phyloP scores from a whole-genome alignment of 2,888 invertebrate species.

The Hypena proboscidalis region DNA sequence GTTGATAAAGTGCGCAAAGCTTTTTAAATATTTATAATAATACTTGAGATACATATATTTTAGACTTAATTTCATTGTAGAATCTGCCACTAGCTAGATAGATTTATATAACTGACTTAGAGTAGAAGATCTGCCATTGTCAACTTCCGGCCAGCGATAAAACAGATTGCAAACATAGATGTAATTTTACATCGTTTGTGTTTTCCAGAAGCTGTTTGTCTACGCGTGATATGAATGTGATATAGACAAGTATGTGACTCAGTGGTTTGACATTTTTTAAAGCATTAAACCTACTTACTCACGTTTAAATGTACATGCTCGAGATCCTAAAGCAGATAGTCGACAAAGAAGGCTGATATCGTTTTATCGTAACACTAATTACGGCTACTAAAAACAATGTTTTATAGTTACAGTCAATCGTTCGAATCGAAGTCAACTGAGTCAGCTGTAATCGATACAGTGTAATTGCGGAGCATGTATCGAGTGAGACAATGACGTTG shows the following conservation, averaged over 20 bases:
- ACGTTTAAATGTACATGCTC: conserved; percentile 49
- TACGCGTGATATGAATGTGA: conserved; percentile 67
- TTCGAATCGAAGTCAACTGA: conserved; percentile 69
- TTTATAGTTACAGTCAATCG: conserved; percentile 77
- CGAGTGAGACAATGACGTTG: conserved; percentile 78
- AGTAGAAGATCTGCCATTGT: conserved; percentile 40
- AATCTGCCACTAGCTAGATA: conserved; percentile 32
- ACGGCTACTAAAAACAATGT: conserved; percentile 73
- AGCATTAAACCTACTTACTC: conserved; percentile 44
- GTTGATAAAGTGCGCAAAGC: too few species aligned
- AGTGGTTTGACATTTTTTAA: conserved; percentile 49
- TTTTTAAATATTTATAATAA: too few species aligned
- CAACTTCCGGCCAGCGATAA: conserved; percentile 66
- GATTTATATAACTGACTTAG: conserved; percentile 34
- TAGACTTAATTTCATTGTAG: conserved; percentile 12
- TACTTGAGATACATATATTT: neutral
- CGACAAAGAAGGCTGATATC: conserved; percentile 56
- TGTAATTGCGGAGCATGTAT: conserved; percentile 80
- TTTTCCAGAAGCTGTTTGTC: conserved; percentile 71
- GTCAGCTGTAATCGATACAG: conserved; percentile 80
- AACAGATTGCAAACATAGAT: conserved; percentile 60
- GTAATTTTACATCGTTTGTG: conserved; percentile 62
- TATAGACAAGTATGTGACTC: conserved; percentile 52
- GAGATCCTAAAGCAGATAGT: conserved; percentile 56
- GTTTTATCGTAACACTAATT: conserved; percentile 71